phyloP scores from a whole-genome alignment of 2,113 vertebrate genomes.

The Thunnus maccoyii region DNA sequence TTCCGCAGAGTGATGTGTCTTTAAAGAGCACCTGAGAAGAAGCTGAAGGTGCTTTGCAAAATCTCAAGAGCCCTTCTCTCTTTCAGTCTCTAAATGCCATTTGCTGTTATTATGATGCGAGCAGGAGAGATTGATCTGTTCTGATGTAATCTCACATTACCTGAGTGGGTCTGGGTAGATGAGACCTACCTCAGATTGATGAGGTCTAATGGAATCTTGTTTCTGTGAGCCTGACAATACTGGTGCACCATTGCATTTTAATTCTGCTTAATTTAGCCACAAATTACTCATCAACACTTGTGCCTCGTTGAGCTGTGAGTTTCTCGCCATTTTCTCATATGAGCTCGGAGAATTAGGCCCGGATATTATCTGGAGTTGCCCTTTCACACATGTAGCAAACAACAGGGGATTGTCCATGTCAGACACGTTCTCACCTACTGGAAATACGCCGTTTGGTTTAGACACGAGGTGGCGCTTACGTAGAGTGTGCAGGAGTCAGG shows the following conservation, averaged over 20 bases:
- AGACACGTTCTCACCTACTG: too few relatives aligned
- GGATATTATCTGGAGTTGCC: too few relatives aligned
- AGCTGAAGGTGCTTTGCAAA: slow-evolving; percentile 46
- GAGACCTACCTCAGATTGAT: slow-evolving; percentile 62
- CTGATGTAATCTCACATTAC: slow-evolving; percentile 65
- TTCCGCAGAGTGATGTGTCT: slow-evolving; percentile 42
- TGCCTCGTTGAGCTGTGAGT: slow-evolving; percentile 36
- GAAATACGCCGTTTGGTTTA: too few relatives aligned
- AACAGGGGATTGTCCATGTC: too few relatives aligned
- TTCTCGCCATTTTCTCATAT: not conserved
- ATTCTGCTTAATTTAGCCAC: slow-evolving; percentile 55
- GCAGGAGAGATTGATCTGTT: slow-evolving; percentile 58
- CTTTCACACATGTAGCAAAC: too few relatives aligned
- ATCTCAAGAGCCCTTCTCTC: slow-evolving; percentile 59
- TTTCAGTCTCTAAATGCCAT: slow-evolving; percentile 58
- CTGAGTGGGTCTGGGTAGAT: slow-evolving; percentile 56
- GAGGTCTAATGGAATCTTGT: slow-evolving; percentile 63
- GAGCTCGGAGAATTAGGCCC: too few relatives aligned
- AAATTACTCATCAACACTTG: slow-evolving; percentile 53
- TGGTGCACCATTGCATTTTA: slow-evolving; percentile 16
- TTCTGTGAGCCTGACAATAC: slow-evolving; percentile 35
- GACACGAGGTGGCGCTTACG: too few relatives aligned
- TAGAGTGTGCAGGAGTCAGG: too few relatives aligned
- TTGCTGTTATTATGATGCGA: slow-evolving; percentile 62
- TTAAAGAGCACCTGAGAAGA: slow-evolving; percentile 58